Base-by-base conservation (phyloP, 1,140 invertebrate species). In the Ericerus pela region DNA sequence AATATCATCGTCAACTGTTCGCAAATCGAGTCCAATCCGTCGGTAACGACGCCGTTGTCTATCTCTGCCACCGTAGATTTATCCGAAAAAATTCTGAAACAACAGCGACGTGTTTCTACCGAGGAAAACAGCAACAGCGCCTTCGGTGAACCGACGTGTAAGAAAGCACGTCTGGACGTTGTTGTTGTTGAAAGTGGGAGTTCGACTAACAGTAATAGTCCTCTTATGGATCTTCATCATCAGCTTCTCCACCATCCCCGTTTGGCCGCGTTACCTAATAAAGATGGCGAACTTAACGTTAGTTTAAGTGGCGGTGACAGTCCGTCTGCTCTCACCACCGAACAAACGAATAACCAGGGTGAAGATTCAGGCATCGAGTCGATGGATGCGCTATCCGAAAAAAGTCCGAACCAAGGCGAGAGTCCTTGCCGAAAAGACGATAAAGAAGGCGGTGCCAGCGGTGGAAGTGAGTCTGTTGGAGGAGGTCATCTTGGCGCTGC, bases 331-430 rank as follows among this genome's bases (percentile, higher is more conserved):
- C 24, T 18, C 6, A 33, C 3, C 27, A 36, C 29, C 20, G 60
- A 70, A 56, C 64, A 66, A 53, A 66, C 64, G 8, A 69, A 67
- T 57, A 67, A 62, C 18, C 64, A 68, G 58, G 87, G 87, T 20
- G 88, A 93, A 68, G 88, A 92, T 69, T 90, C 87, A 36, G 88
- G 88, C 1, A 91, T 93, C 18, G 88, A 93, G 66, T 90, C 86
- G 4, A 90, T 91, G 88, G 88, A 93, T 65, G 88, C 88, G 1
- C 68, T 91, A 2, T 90, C 87, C 22, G 88, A 93, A 64, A 93
- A 93, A 66, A 89, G 85, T 60, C 88, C 88, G 2, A 88, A 90
- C 67, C 87, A 91, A 66, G 81, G 76, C 27, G 76, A 78, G 63
- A 76, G 75, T 60, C 75, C 75, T 16, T 66, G 66, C 58, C 62